Base-by-base conservation (phyloP, 2,888 invertebrate species). In the Dusona sp. region DNA sequence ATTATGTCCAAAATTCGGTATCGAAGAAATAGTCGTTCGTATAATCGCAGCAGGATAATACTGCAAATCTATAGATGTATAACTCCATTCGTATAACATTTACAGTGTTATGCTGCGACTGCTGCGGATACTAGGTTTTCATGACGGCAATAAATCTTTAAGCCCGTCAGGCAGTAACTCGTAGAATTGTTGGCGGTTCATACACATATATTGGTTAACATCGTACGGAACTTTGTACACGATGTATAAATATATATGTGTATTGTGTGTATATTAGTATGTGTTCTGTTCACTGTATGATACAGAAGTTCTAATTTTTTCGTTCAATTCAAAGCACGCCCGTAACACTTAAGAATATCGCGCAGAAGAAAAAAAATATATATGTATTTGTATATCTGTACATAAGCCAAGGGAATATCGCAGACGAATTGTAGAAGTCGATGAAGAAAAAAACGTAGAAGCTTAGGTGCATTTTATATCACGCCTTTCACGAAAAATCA, bases 261-360 rank as follows among this genome's bases (percentile, higher is more conserved):
- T 7, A 25, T n/a, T 4, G 19, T 25, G 29, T 45, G 19, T 33
- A 68, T 42, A 70, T 42, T 33, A n/a, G 64, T 57, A 42, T 51
- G 73, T 74, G 74, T 86, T 64, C 73, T 45, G 57, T 38, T 79
- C 42, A 68, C 73, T 74, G 73, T 86, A 84, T 84, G 64, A 84
- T 79, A 84, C 81, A 86, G 70, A 86, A 86, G 86, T 86, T 86
- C 84, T 84, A 80, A 87, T 88, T 87, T 79, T 83, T 75, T 33
- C 51, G 29, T 77, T 75, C 61, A 84, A 88, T 88, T 88, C 88
- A 70, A 68, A 75, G 79, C 88, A 88, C 86, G 88, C 70, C 85
- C 83, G 86, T 87, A 85, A 87, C 86, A 88, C 86, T 87, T 85
- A 64, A 80, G 79, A 84, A 82, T 85, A 85, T 87, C 87, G 81